These are phyloP conservation scores for Scaptomyza tumidula DNA, from an alignment of 2,888 invertebrate species.

Conservation along the genomic window DNA sequence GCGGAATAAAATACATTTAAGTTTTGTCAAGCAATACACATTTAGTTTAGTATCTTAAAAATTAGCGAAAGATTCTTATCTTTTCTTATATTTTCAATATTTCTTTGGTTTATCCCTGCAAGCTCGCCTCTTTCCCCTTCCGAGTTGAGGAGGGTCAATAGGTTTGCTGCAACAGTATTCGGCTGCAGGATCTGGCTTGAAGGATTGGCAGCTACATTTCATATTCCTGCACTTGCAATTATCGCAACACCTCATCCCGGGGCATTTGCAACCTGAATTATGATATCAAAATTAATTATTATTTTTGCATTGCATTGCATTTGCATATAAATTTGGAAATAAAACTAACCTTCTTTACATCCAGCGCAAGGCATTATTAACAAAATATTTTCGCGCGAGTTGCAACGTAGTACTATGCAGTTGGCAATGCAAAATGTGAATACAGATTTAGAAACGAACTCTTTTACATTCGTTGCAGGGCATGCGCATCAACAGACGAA, in stretches of 20 bases:
- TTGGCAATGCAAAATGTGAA: too few species aligned
- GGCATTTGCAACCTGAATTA: constrained; percentile 81
- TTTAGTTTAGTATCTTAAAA: neutral
- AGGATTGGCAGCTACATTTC: constrained; percentile 53
- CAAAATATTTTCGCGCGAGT: neutral
- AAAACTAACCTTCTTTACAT: constrained; percentile 69
- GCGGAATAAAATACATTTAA: neutral
- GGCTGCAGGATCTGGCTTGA: constrained; percentile 7
- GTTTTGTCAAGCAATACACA: neutral
- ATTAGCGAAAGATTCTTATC: neutral
- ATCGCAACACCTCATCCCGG: constrained; percentile 76
- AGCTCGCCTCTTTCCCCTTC: constrained; percentile 20
- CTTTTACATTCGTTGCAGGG: constrained; percentile 31
- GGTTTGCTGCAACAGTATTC: constrained; percentile 44
- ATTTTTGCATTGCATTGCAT: too few species aligned
- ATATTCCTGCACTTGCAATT: constrained; percentile 78
- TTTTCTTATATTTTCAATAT: neutral
- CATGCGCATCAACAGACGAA: constrained; percentile 41
- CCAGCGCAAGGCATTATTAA: constrained; percentile 76
- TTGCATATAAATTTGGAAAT: neutral
- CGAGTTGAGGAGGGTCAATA: neutral
- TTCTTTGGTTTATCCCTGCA: constrained; percentile 38
- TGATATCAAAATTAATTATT: neutral
- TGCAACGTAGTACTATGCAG: neutral
- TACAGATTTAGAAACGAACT: neutral